Conservation (phyloP, 2,113 vertebrate species). For the Hyaena hyaena region DNA sequence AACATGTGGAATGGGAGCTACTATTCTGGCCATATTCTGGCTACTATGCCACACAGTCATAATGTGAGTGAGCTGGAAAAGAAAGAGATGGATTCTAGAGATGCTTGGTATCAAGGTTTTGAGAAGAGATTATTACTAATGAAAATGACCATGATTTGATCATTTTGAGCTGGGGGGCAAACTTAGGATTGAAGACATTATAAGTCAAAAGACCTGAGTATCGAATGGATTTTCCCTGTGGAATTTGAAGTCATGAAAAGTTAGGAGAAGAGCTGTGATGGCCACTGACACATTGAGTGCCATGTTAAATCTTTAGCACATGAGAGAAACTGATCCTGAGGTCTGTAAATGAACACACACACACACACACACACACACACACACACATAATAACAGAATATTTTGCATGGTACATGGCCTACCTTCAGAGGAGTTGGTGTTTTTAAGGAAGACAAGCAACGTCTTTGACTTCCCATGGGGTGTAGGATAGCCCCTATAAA, state of each 20-base stretch:
- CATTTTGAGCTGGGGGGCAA: background rate
- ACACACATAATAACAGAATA: too few relatives aligned
- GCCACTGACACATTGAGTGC: background rate
- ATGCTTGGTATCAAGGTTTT: background rate
- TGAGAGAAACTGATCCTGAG: background rate
- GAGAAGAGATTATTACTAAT: background rate
- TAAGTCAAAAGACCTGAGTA: background rate
- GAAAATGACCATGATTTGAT: background rate
- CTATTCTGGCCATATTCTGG: background rate
- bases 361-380: too few relatives aligned
- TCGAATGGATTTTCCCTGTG: background rate
- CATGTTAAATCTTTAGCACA: background rate
- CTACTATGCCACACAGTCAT: rapidly evolving
- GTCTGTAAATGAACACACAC: background rate
- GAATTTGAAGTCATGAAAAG: background rate
- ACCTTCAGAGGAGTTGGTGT: background rate
- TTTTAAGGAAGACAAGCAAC: background rate
- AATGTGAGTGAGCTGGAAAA: background rate
- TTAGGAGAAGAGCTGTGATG: background rate
- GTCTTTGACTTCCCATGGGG: background rate
- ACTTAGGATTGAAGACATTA: background rate
- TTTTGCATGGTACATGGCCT: background rate
- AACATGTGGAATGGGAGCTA: background rate
- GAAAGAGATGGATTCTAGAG: background rate
- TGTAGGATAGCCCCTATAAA: background rate